Conservation (phyloP, 2,113 vertebrate species). For the Oreochromis aureus region DNA sequence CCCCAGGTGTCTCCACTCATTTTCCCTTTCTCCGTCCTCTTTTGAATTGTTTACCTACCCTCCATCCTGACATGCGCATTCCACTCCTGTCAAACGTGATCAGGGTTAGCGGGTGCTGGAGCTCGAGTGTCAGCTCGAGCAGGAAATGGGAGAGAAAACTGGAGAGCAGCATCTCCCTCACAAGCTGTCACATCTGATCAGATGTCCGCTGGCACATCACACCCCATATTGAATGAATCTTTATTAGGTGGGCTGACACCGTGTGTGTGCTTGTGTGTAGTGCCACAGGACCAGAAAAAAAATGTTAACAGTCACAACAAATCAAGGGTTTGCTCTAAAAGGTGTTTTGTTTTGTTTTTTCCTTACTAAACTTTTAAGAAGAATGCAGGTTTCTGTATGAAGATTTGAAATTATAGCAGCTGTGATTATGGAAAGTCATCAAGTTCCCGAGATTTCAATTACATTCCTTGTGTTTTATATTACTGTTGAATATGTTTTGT, state of each 20-base stretch:
- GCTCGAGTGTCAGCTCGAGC: conserved; percentile 47
- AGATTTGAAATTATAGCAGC: neutral
- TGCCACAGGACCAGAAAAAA: neutral
- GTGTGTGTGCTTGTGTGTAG: neutral
- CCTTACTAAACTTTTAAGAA: neutral
- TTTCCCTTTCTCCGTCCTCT: neutral
- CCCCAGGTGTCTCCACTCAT: conserved; percentile 49
- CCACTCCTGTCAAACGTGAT: conserved; percentile 65
- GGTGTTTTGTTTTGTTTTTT: neutral
- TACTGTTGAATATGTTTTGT: neutral
- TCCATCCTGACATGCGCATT: conserved; percentile 33
- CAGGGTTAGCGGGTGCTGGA: conserved; percentile 40
- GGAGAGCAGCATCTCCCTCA: conserved; percentile 43
- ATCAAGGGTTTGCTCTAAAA: neutral
- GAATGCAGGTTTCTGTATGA: neutral
- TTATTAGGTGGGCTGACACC: conserved; percentile 35
- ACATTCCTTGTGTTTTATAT: neutral
- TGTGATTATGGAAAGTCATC: neutral
- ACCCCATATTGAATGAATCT: conserved; percentile 53
- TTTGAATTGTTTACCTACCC: conserved; percentile 51
- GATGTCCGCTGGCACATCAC: conserved; percentile 14
- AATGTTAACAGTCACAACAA: neutral
- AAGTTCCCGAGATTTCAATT: neutral
- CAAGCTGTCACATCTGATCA: conserved; percentile 60
- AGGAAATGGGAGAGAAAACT: conserved; percentile 53